Evolutionary conservation across 2,113 vertebrate species (phyloP), one percentile per base, ranked within the genome.

Genomic region (Callaeas wilsoni): DNA sequence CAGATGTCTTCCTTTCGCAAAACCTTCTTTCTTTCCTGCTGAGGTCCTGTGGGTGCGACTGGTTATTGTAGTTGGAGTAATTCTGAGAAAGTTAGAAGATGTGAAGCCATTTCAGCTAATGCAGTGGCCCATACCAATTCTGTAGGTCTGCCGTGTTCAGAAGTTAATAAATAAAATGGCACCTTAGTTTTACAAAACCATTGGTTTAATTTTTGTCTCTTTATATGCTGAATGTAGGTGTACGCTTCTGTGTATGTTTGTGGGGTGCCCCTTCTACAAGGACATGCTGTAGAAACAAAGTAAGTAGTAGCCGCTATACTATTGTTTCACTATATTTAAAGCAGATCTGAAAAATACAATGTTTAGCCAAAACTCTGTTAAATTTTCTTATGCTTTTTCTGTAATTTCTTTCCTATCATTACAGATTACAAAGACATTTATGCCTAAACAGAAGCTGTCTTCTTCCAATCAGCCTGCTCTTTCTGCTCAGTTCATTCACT

Each of bases 381-480:
- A 96, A 94, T 89, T 90, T 49, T 94, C 78, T 94, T 91, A 56
- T 62, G 75, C 81, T 88, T 96, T 81, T 93, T 92, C 91, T 92
- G 89, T 80, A 84, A 77, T 91, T 97, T 90, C 63, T 85, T 95
- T 90, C 77, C 86, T 88, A 83, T 93, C 96, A 37, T 89, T 94
- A 86, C 81, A 94, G 93, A 96, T 97, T 97, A 97, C 94, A 94
- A 97, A 97, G 96, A 92, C 94, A 95, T 97, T 90, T 97, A 81
- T 96, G 92, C 90, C 94, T 96, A 96, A 97, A 96, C 96, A 97
- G 96, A 97, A 97, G 96, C 94, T 97, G 90, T 96, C 96, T 97
- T 96, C 96, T 96, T 96, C 95, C 96, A 96, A 96, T 97, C 96
- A 95, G 88, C 90, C 93, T 94, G 95, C 92, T 94, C 94, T 95